phyloP scores from a whole-genome alignment of 1,140 invertebrate species.

The Laupala kohalensis region DNA sequence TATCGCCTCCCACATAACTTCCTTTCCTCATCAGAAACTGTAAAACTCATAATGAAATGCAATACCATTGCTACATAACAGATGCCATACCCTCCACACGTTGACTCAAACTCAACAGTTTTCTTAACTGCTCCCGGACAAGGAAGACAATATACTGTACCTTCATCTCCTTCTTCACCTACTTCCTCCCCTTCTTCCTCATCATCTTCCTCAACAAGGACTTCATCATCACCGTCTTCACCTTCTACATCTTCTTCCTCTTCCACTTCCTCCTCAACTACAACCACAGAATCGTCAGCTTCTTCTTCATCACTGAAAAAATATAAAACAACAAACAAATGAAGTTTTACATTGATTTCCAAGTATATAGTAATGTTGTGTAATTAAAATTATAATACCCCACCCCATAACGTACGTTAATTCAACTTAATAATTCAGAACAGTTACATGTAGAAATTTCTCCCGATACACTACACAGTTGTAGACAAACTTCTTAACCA shows the following conservation, averaged over 20 bases:
- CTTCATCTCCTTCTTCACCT: constrained; percentile 6
- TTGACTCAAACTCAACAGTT: too few relatives aligned
- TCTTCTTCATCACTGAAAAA: constrained; percentile 8
- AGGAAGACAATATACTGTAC: background rate
- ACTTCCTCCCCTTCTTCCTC: constrained; percentile 9
- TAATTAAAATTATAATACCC: background rate
- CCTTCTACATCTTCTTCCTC: constrained; percentile 8
- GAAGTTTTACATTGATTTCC: background rate
- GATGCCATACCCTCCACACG: too few relatives aligned
- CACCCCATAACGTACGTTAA: background rate
- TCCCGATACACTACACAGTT: background rate
- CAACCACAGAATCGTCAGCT: constrained; percentile 8
- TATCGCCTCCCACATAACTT: too few relatives aligned
- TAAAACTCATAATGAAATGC: background rate
- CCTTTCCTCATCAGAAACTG: too few relatives aligned
- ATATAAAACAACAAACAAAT: background rate
- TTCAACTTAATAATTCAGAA: background rate
- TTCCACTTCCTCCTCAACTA: constrained; percentile 6
- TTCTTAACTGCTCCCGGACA: too few relatives aligned
- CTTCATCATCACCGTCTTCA: constrained; percentile 8
- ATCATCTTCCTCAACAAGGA: constrained; percentile 10
- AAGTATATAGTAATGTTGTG: background rate
- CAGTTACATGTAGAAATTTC: background rate
- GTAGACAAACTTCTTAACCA: background rate
- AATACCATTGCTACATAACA: too few relatives aligned